These are phyloP conservation scores for Brachionus asplanchnoidis DNA, from an alignment of 1,140 invertebrate genomes.

Conservation along the genomic window DNA sequence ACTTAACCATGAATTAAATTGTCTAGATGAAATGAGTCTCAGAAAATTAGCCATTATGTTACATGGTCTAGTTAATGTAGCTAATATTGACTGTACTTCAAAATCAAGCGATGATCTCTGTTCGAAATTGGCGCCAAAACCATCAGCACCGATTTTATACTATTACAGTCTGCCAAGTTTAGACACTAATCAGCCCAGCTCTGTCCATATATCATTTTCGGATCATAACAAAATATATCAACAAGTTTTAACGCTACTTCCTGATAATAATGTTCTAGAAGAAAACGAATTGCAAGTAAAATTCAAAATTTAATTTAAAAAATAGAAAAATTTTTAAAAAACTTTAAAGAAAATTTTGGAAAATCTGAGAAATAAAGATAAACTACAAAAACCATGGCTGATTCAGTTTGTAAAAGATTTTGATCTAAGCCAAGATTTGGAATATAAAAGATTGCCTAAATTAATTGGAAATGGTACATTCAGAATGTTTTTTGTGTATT, in stretches of 20 bases:
- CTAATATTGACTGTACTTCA: neutral
- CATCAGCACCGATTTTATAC: neutral
- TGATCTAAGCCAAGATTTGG: constrained; percentile 59
- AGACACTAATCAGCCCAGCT: neutral
- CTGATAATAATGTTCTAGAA: constrained; percentile 58
- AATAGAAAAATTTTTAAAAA: neutral
- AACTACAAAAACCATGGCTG: constrained; percentile 60
- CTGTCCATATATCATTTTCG: neutral
- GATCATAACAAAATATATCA: constrained; percentile 61
- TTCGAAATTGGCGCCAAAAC: neutral
- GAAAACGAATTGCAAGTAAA: constrained; percentile 38
- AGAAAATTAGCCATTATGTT: constrained; percentile 64
- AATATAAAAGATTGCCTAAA: constrained; percentile 61
- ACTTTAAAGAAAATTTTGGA: constrained; percentile 45
- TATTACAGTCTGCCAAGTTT: neutral
- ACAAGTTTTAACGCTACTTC: constrained; percentile 61
- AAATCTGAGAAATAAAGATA: constrained; percentile 45
- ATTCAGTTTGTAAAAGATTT: constrained; percentile 65
- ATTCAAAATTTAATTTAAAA: neutral
- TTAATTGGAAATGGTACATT: constrained; percentile 54
- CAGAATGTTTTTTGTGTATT: neutral
- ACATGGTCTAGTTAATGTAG: constrained; percentile 57
- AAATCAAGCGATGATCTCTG: neutral
- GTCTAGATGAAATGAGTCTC: constrained; percentile 60
- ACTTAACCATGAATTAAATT: constrained; percentile 46